Base-by-base conservation (phyloP, 2,113 vertebrate genomes). In the Parus major region DNA sequence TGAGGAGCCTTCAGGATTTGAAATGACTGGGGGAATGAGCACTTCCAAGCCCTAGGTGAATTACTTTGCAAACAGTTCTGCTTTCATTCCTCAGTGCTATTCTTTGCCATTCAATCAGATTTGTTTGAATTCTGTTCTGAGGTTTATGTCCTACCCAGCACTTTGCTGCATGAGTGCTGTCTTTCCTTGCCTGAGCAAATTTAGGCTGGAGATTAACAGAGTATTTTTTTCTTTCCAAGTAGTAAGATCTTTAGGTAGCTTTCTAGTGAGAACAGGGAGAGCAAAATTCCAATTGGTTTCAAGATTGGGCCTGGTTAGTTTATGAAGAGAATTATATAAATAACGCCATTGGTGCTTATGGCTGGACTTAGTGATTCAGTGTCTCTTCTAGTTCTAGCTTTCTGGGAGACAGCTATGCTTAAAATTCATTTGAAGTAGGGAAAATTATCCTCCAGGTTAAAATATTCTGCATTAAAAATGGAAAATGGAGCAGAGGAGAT, bases 151-250 rank as follows among this genome's bases (percentile, higher is more conserved):
- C 47, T 90, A 63, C 22, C 27, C 80, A 81, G 68, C 3, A 31
- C 64, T 88, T 83, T 47, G 46, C 36, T 94, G 63, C 35, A 42
- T 47, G 42, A 53, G 55, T 76, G 49, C 78, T 85, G 61, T 53
- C 71, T 90, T 83, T 93, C 56, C 66, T 88, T 88, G 82, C 52
- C 68, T 81, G 64, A 92, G 47, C 72, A 93, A 90, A 88, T 93
- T 86, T 83, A 92, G 76, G 56, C 50, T 75, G 64, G 59, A 71
- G 42, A 80, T 52, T 73, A 92, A 59, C 56, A 90, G 60, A 88
- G 31, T 93, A 39, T 70, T 81, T 94, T 82, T 94, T 90, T 64
- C 70, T 95, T 96, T 95, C 60, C 36, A 65, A 92, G 56, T 42
- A 90, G 42, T 88, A 63, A 41, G 68, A 88, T 92, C 59, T 39